Evolutionary conservation across 2,888 invertebrate genomes (phyloP).

Genomic region (Ennomos fuscantarius): DNA sequence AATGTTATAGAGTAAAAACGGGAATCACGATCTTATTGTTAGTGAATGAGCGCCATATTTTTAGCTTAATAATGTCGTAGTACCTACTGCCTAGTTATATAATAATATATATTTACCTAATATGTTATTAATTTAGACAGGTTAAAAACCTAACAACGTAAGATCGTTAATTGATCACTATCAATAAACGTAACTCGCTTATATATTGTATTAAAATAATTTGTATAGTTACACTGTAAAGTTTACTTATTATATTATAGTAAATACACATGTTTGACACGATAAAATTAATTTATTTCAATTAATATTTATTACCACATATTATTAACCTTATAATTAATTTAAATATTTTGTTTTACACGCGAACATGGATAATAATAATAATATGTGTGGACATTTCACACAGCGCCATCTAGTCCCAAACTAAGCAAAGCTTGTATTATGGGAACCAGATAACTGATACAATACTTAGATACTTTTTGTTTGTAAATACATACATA

Average conservation of each 20-base stretch:
- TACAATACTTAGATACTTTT: too few relatives aligned
- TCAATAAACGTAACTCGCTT: conserved; percentile 2
- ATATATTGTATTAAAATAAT: conserved; percentile 6
- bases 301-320: not conserved
- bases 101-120: too few relatives aligned
- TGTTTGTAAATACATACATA: too few relatives aligned
- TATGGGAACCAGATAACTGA: too few relatives aligned
- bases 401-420: too few relatives aligned
- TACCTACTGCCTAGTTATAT: conserved; percentile 48
- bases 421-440: too few relatives aligned
- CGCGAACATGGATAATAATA: too few relatives aligned
- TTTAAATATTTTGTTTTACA: too few relatives aligned
- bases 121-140: conserved; percentile 16
- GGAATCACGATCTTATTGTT: conserved; percentile 1
- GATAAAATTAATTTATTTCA: conserved; percentile 2
- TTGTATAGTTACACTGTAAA: conserved; percentile 8
- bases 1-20: conserved; percentile 2
- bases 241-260: conserved; percentile 17
- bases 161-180: conserved; percentile 16
- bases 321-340: not conserved
- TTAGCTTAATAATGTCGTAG: conserved; percentile 43
- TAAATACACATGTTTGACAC: conserved; percentile 33
- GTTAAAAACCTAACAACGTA: conserved; percentile 47
- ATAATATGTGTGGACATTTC: too few relatives aligned
- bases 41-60: conserved; percentile 19